Evolutionary conservation across 2,888 invertebrate genomes (phyloP).

Genomic region (Caenorhabditis sp.): DNA sequence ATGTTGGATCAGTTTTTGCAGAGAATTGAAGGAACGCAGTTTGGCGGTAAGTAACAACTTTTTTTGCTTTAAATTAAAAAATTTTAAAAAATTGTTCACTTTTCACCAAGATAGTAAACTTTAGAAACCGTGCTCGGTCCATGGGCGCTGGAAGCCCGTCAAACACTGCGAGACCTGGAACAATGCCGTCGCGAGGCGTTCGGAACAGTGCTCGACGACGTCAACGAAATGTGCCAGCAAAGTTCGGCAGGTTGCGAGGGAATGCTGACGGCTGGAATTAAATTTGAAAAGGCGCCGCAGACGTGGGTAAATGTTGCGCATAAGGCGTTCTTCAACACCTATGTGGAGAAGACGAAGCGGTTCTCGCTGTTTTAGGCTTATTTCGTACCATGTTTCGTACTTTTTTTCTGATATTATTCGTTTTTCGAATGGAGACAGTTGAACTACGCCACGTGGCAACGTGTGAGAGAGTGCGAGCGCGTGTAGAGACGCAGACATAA

Average conservation of each 20-base stretch:
- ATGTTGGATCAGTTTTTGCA: constrained; percentile 49
- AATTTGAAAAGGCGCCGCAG: constrained; percentile 34
- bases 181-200: constrained; percentile 66
- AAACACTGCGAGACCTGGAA: constrained; percentile 63
- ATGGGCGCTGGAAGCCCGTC: constrained; percentile 62
- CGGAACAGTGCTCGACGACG: constrained; percentile 48
- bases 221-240: constrained; percentile 67
- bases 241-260: constrained; percentile 63
- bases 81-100: not conserved
- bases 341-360: constrained; percentile 37
- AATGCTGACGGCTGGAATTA: constrained; percentile 46
- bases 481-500: too few relatives aligned
- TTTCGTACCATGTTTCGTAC: too few relatives aligned
- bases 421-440: too few relatives aligned
- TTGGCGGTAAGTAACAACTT: constrained; percentile 41
- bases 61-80: not conserved
- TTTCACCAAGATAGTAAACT: not conserved
- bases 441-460: too few relatives aligned
- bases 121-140: constrained; percentile 47
- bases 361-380: constrained; percentile 39
- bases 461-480: too few relatives aligned
- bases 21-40: constrained; percentile 35
- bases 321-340: constrained; percentile 56
- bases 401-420: too few relatives aligned
- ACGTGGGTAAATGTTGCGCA: constrained; percentile 64